phyloP scores from a whole-genome alignment of 2,113 vertebrate species.

The Lasiurus cinereus region DNA sequence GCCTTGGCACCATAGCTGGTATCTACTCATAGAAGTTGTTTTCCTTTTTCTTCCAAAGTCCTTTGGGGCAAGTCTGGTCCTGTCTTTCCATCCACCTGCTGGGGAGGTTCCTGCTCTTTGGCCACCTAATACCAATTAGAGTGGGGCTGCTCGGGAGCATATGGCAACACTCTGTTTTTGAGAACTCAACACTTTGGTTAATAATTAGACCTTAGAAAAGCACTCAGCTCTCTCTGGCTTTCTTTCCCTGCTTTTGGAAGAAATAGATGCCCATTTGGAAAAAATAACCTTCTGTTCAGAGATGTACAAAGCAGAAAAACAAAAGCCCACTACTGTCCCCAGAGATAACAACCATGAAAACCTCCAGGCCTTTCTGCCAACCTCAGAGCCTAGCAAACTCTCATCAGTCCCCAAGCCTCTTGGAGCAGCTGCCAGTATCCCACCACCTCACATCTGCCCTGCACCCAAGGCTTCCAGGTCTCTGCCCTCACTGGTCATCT shows the following conservation, averaged over 20 bases:
- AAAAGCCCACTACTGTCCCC: background rate
- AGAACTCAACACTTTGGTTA: background rate
- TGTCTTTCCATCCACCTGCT: background rate
- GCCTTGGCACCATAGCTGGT: background rate
- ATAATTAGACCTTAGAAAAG: background rate
- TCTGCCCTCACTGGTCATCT: accelerated
- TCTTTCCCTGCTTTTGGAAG: background rate
- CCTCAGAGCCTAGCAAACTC: background rate
- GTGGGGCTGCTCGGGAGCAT: accelerated
- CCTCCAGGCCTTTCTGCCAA: background rate
- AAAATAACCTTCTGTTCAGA: background rate
- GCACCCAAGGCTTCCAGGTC: background rate
- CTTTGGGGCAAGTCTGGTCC: background rate
- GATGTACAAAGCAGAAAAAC: background rate
- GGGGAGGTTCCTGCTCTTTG: background rate
- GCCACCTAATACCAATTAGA: background rate
- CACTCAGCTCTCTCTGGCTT: background rate
- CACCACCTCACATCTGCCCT: accelerated
- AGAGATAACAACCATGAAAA: accelerated
- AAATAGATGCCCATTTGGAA: background rate
- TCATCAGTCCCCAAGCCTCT: background rate
- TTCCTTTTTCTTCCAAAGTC: background rate
- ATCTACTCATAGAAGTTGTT: background rate
- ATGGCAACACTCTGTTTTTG: background rate
- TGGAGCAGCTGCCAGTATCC: background rate